Evolutionary conservation across 2,113 vertebrate species (phyloP).

Genomic region (Columba janthina): DNA sequence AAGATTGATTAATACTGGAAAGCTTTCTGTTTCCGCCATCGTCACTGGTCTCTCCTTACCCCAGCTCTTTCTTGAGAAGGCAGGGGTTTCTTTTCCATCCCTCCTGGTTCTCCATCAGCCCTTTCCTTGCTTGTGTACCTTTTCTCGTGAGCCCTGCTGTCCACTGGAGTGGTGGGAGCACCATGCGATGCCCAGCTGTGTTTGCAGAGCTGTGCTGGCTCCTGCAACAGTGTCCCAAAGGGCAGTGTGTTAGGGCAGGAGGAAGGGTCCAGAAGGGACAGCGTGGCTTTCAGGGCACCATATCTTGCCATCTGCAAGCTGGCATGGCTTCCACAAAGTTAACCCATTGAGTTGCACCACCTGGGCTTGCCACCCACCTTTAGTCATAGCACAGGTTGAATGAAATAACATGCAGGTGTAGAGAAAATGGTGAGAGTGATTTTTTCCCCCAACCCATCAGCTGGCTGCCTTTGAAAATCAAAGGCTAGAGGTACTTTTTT

Average conservation of each 20-base stretch:
- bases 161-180: not conserved
- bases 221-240: not conserved
- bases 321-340: not conserved
- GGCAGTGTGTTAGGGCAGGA: accelerated
- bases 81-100: not conserved
- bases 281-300: not conserved
- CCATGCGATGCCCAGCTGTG: not conserved
- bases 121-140: not conserved
- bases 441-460: not conserved
- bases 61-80: not conserved
- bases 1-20: constrained; percentile 57
- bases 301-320: not conserved
- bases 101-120: not conserved
- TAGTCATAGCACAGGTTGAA: not conserved
- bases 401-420: not conserved
- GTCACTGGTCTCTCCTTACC: not conserved
- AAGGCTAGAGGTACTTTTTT: not conserved
- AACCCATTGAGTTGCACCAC: not conserved
- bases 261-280: not conserved
- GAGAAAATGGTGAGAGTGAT: not conserved
- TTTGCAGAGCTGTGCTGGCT: not conserved
- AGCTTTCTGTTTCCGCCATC: constrained; percentile 12
- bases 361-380: not conserved
- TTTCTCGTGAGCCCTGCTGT: not conserved
- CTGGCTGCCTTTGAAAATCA: constrained; percentile 27